Evolutionary conservation across 2,797 vertebrate species (phyloP), one percentile per base, ranked within the genome.

Genomic region (Pseudotriccus pelzelni): DNA sequence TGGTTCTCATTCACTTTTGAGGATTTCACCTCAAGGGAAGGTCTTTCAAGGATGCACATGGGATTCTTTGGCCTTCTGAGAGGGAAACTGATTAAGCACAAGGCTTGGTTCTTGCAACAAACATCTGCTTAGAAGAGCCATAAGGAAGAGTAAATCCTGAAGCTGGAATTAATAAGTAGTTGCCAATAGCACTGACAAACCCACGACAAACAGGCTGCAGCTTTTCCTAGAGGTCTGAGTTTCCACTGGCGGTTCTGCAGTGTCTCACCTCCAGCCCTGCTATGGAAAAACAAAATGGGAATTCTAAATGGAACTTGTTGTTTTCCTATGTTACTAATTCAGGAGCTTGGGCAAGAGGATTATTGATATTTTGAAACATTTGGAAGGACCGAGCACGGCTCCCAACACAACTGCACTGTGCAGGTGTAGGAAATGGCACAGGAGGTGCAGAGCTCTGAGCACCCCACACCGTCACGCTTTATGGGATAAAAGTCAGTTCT

Each of bases 11-110:
- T 52, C 28, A 76, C 63, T 92, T 89, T 41, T 37, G 47, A 92
- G 63, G 67, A 86, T 76, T 90, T 75, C 88, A 93, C 62, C 74
- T 92, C 68, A 72, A 78, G 49, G 46, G 80, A 91, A 86, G 66
- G 86, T 86, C 77, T 91, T 85, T 78, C 79, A 94, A 95, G 72
- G 74, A 86, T 28, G 37, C 16, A 84, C 27, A 70, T 6, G 4
- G 37, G 24, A 86, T 55, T 76, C 77, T 73, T 23, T n/a, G 17
- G 46, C 66, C 59, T 78, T 86, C 44, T 56, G 50, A 90, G 93
- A 91, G 63, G 32, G 84, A 63, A 90, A 69, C 52, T 55, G 75
- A 77, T 78, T 82, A 93, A 90, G 66, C 34, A 77, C 18, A 85
- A 86, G 37, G 62, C 15, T 84, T 12, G 3, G 34, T 25, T 87